A percentile compares a stretch with the other conserved stretches of the same genome.
Conservation (phyloP, 2,113 vertebrate species). For the Scalopus aquaticus region DNA sequence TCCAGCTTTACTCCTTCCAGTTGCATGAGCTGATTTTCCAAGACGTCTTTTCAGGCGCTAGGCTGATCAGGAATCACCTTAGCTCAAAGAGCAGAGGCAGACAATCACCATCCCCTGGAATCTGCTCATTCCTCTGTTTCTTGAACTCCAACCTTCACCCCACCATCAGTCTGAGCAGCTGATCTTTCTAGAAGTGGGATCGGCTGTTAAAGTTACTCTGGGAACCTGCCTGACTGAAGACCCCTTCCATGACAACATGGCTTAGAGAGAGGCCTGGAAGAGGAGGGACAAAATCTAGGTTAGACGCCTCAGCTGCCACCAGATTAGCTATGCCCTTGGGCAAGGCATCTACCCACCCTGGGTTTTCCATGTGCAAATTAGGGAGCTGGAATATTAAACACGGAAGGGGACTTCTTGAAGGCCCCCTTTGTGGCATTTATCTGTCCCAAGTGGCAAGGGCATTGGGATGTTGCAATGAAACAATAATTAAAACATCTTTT, state of each 20-base stretch:
- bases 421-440: background rate
- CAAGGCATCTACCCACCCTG: background rate
- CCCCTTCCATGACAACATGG: background rate
- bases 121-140: background rate
- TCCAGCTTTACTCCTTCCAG: background rate
- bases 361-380: background rate
- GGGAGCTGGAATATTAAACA: background rate
- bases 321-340: background rate
- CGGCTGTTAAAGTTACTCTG: background rate
- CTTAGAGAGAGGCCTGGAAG: background rate
- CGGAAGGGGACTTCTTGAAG: background rate
- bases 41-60: background rate
- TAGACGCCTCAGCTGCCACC: background rate
- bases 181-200: background rate
- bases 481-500: background rate
- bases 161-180: background rate
- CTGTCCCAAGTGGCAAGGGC: background rate
- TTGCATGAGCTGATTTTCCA: background rate
- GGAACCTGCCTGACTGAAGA: background rate
- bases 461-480: background rate
- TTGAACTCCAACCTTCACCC: background rate
- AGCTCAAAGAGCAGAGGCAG: background rate
- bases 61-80: background rate
- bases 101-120: background rate
- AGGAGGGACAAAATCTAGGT: background rate